These are phyloP conservation scores for Myotis findleyi DNA, from an alignment of 2,797 vertebrate species.

Conservation along the genomic window DNA sequence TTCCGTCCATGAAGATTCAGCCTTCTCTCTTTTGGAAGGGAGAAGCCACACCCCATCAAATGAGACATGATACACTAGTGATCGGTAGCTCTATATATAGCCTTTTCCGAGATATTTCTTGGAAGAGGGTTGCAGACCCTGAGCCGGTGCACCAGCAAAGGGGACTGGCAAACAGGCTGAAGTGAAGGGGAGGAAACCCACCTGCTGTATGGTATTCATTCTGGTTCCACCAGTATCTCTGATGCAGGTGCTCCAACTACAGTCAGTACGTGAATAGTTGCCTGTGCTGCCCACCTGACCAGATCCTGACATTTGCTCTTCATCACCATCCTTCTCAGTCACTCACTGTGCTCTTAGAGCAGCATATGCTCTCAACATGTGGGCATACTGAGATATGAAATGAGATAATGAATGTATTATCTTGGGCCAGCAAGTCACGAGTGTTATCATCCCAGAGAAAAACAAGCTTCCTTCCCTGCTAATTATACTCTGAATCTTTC, in stretches of 20 bases:
- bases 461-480: not conserved
- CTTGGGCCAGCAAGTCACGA: not conserved
- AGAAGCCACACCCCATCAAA: not conserved
- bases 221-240: not conserved
- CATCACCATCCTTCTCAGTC: not conserved
- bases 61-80: not conserved
- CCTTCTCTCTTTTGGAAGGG: not conserved
- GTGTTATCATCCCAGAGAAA: not conserved
- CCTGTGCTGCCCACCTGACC: not conserved
- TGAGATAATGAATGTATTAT: not conserved
- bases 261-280: not conserved
- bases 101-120: not conserved
- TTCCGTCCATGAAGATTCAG: not conserved
- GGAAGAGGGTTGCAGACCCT: not conserved
- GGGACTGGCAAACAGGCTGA: not conserved
- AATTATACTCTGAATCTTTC: not conserved
- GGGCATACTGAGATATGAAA: not conserved
- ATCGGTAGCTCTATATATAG: accelerated
- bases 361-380: not conserved
- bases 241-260: not conserved
- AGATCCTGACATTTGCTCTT: not conserved
- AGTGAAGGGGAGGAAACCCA: not conserved
- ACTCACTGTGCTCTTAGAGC: not conserved
- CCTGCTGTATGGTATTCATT: not conserved
- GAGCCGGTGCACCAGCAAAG: not conserved